These are phyloP conservation scores for Abramis brama DNA, from an alignment of 2,113 vertebrate genomes.

Conservation along the genomic window DNA sequence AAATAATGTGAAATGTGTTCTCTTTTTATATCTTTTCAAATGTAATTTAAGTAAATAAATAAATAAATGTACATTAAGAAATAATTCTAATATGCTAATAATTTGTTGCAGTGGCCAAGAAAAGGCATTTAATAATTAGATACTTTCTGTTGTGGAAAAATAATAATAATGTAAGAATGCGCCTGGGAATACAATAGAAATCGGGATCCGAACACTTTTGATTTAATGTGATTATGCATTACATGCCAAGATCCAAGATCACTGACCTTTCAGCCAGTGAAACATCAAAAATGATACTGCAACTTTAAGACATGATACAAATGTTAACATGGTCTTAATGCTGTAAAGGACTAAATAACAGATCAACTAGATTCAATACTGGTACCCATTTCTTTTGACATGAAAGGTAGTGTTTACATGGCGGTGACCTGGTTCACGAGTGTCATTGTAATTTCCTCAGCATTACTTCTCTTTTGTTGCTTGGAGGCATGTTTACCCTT, in stretches of 20 bases:
- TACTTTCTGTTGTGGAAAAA: neutral
- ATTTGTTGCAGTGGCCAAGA: neutral
- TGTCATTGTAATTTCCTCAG: neutral
- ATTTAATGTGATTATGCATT: no score
- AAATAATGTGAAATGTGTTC: no score
- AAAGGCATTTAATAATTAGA: neutral
- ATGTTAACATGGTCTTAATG: neutral
- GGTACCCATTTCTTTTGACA: neutral
- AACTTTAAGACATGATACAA: neutral
- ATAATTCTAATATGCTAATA: neutral
- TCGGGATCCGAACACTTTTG: no score
- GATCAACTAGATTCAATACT: neutral
- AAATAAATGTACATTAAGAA: neutral
- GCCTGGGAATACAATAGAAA: no score
- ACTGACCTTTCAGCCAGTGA: neutral
- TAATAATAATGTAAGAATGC: no score
- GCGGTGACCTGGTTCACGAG: neutral
- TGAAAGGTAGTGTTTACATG: neutral
- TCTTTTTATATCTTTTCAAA: no score
- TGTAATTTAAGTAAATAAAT: no score
- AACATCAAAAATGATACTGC: neutral
- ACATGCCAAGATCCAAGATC: no score
- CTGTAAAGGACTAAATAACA: neutral
- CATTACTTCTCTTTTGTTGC: constrained; percentile 4
- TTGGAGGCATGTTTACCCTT: constrained; percentile 1